Evolutionary conservation across 2,888 invertebrate genomes (phyloP), one percentile per base, ranked within the genome.

Genomic region (Lamellibrachia columna): DNA sequence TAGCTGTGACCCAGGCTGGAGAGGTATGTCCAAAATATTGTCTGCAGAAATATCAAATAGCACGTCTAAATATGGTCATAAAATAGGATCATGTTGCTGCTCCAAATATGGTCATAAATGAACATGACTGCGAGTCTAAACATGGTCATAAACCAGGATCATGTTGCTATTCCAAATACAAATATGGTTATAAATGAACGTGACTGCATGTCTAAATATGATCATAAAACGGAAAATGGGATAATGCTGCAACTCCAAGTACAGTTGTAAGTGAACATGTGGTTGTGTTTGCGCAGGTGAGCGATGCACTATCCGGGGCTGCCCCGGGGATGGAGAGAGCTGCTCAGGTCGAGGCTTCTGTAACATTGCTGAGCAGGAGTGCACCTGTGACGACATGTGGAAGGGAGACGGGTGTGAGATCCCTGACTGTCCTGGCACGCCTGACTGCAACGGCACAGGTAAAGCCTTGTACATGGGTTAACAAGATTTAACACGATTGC

Each of bases 401-500:
- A 94, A 94, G 91, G 95, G 95, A 0, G 93, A 91, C 6, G 95
- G 94, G 28, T 95, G 95, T 93, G 93, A 94, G 40, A 52, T 92
- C 1, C 94, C 94, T 8, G 94, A 95, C 91, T 95, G 95, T 92
- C 94, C 95, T 7, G 95, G 95, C 1, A 94, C 94, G n/a, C 95
- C 95, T 11, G 94, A 94, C 91, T 94, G 94, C 92, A 94, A 92
- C 90, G 93, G 92, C n/a, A 93, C 90, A 94, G 95, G 95, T 95
- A 92, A 40, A 40, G 40, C 11, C 9, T 92, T 3, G 53, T 53
- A 9, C 53, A 90, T 92, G 52, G 28, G 90, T n/a, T 8, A 6
- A 92, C 8, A 58, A 8, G 40, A 40, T 40, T 40, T 40, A 40
- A 40, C 40, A 40, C 40, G 1, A 40, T 40, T 40, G 40, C 40